Evolutionary conservation across 2,888 invertebrate species (phyloP).

Genomic region (Melanotus villosus): DNA sequence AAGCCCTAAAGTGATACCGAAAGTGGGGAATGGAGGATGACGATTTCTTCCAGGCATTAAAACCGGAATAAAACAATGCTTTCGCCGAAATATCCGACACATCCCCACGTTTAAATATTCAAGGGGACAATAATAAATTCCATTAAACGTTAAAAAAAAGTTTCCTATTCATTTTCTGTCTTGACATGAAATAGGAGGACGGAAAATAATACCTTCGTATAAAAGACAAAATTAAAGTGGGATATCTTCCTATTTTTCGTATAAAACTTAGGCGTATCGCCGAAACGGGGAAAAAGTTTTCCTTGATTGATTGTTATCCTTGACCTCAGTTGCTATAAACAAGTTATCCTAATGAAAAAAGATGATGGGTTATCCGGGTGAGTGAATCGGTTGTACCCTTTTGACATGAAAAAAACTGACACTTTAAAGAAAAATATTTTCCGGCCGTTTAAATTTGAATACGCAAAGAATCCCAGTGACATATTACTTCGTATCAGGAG

Average conservation of each 20-base stretch:
- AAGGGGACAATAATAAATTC: background rate
- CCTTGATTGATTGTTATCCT: constrained; percentile 35
- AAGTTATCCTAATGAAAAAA: constrained; percentile 32
- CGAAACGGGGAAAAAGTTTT: constrained; percentile 19
- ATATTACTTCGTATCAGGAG: constrained; percentile 27
- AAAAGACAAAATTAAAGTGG: background rate
- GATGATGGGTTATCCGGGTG: constrained; percentile 25
- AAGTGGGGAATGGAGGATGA: constrained; percentile 14
- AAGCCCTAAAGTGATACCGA: constrained; percentile 22
- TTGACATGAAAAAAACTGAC: constrained; percentile 28
- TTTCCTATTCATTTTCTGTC: background rate
- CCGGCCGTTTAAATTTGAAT: constrained; percentile 32
- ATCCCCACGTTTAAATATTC: background rate
- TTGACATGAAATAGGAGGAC: background rate
- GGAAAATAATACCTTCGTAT: background rate
- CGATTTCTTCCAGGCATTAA: background rate
- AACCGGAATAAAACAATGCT: constrained; percentile 7
- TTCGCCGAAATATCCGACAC: background rate
- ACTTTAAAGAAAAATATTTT: constrained; percentile 32
- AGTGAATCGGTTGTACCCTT: constrained; percentile 26
- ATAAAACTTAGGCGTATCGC: background rate
- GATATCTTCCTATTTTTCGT: background rate
- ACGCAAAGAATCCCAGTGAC: constrained; percentile 22
- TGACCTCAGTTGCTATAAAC: constrained; percentile 17
- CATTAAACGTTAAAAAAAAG: background rate